phyloP scores from a whole-genome alignment of 2,888 invertebrate species.

The Graphium colonna region DNA sequence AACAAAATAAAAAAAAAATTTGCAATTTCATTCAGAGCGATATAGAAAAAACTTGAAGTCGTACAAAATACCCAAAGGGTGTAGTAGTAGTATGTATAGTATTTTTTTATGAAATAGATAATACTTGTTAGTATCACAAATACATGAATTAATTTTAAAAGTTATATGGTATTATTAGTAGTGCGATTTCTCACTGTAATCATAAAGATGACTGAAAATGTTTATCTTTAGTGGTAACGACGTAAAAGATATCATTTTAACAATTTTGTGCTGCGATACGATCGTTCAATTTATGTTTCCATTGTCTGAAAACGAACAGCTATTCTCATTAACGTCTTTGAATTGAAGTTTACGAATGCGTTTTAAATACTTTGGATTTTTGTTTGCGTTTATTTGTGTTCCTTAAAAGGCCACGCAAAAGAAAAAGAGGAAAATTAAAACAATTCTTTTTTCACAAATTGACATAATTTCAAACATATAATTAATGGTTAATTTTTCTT shows the following conservation, averaged over 20 bases:
- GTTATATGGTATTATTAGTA: too few relatives aligned
- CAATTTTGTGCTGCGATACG: constrained; percentile 59
- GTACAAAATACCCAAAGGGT: too few relatives aligned
- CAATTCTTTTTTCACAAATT: neutral
- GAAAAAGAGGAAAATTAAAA: neutral
- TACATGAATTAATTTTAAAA: too few relatives aligned
- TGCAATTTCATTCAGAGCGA: too few relatives aligned
- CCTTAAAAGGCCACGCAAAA: neutral
- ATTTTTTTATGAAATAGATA: too few relatives aligned
- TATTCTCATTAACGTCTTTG: constrained; percentile 60
- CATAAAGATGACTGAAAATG: constrained; percentile 6
- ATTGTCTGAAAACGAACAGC: constrained; percentile 53
- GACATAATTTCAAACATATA: too few relatives aligned
- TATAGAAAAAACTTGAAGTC: too few relatives aligned
- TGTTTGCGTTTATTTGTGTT: neutral
- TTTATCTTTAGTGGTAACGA: constrained; percentile 17
- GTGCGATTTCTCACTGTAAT: neutral
- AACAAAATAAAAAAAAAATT: too few relatives aligned
- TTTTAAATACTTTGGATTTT: constrained; percentile 18
- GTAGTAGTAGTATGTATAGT: too few relatives aligned
- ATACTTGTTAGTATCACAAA: too few relatives aligned
- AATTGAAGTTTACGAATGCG: constrained; percentile 21
- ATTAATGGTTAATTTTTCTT: too few relatives aligned
- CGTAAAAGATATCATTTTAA: constrained; percentile 41
- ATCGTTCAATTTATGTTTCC: constrained; percentile 66